A percentile compares a stretch with the other conserved stretches of the same genome.
Conservation (phyloP, 2,888 invertebrate species). For the Gymnosoma rotundatum region DNA sequence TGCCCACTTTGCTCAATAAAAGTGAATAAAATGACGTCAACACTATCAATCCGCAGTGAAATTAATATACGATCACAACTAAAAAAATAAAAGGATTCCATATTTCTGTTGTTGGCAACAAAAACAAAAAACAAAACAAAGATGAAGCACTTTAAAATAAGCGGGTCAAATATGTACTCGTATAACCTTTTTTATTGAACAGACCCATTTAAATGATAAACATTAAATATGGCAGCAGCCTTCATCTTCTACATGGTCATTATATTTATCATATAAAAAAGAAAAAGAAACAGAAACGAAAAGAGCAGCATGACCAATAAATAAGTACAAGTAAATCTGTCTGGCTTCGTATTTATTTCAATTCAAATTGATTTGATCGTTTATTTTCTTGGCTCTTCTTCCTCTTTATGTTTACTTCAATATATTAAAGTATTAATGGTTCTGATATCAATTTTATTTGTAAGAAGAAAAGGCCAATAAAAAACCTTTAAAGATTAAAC, state of each 20-base stretch:
- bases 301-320: constrained; percentile 14
- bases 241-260: constrained; percentile 49
- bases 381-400: constrained; percentile 26
- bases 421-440: constrained; percentile 57
- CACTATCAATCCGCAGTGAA: constrained; percentile 45
- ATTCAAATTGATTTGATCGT: constrained; percentile 58
- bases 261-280: constrained; percentile 39
- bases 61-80: constrained; percentile 57
- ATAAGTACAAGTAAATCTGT: constrained; percentile 19
- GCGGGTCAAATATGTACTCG: constrained; percentile 63
- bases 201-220: constrained; percentile 70
- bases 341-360: constrained; percentile 49
- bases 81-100: constrained; percentile 49
- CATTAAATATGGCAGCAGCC: constrained; percentile 66
- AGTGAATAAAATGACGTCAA: constrained; percentile 63
- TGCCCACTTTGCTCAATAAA: constrained; percentile 7
- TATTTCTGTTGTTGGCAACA: constrained; percentile 46
- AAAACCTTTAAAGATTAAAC: constrained; percentile 51
- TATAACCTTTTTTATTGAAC: constrained; percentile 65
- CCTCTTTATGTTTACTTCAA: constrained; percentile 9
- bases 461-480: constrained; percentile 14
- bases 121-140: neutral
- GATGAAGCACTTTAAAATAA: constrained; percentile 49
- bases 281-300: neutral
- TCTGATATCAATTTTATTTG: constrained; percentile 65